phyloP scores from a whole-genome alignment of 2,113 vertebrate species.

The Grantiella picta region DNA sequence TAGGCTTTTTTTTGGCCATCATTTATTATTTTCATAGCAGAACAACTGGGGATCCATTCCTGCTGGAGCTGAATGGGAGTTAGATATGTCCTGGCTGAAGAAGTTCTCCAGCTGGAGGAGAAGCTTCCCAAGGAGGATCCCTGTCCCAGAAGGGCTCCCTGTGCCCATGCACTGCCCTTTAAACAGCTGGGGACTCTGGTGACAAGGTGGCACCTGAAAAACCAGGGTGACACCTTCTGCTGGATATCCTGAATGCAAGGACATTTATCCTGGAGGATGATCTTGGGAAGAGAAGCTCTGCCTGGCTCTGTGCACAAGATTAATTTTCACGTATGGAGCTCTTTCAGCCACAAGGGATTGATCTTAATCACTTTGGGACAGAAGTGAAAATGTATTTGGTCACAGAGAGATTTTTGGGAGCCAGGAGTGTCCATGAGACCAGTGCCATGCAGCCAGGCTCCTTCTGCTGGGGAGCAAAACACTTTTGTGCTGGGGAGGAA shows the following conservation, averaged over 20 bases:
- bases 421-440: not conserved
- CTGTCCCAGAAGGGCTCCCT: not conserved
- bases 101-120: not conserved
- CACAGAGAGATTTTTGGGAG: not conserved
- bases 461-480: not conserved
- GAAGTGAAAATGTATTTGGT: not conserved
- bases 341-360: not conserved
- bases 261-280: rapidly evolving
- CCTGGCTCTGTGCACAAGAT: not conserved
- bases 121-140: not conserved
- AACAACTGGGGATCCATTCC: not conserved
- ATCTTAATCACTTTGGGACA: not conserved
- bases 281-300: not conserved
- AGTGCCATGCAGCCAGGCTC: not conserved
- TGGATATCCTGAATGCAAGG: not conserved
- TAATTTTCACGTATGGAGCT: rapidly evolving
- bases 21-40: not conserved
- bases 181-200: not conserved
- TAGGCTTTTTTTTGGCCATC: not conserved
- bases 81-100: not conserved
- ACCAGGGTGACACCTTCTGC: not conserved
- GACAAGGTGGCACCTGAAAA: not conserved
- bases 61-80: not conserved
- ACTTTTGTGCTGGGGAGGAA: not conserved
- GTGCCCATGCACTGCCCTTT: not conserved